Conservation (phyloP, 2,113 vertebrate species). For the Antechinus flavipes region DNA sequence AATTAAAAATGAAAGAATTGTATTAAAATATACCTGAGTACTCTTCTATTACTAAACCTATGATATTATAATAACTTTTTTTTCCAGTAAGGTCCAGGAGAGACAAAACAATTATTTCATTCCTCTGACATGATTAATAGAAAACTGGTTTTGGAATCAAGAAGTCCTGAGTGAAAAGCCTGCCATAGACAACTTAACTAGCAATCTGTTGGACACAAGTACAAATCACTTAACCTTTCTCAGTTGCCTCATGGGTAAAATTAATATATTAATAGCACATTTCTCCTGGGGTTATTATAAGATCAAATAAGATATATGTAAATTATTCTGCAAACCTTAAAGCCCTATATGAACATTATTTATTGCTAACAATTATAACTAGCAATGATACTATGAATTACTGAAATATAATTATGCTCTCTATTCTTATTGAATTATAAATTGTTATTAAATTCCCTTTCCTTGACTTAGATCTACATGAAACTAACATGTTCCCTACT, state of each 20-base stretch:
- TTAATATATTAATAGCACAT: not conserved
- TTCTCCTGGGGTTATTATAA: not conserved
- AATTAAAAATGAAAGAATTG: not conserved
- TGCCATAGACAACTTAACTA: not conserved
- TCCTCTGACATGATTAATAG: not conserved
- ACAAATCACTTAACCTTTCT: not conserved
- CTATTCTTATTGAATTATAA: not conserved
- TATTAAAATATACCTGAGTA: not conserved
- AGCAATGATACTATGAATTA: not conserved
- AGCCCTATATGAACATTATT: not conserved
- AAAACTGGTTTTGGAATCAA: not conserved
- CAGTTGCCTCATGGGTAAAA: not conserved
- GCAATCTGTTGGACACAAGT: not conserved
- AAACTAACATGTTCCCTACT: not conserved
- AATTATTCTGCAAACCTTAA: not conserved
- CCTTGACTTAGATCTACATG: not conserved
- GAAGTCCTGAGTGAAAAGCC: not conserved
- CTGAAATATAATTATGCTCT: not conserved
- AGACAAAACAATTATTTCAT: not conserved
- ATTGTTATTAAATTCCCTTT: constrained; percentile 10
- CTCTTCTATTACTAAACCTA: not conserved
- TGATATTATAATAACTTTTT: not conserved
- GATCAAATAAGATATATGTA: not conserved
- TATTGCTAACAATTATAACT: not conserved
- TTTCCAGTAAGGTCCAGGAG: not conserved